Evolutionary conservation across 2,113 vertebrate species (phyloP), one percentile per base, ranked within the genome.

Genomic region (Arothron firmamentum): DNA sequence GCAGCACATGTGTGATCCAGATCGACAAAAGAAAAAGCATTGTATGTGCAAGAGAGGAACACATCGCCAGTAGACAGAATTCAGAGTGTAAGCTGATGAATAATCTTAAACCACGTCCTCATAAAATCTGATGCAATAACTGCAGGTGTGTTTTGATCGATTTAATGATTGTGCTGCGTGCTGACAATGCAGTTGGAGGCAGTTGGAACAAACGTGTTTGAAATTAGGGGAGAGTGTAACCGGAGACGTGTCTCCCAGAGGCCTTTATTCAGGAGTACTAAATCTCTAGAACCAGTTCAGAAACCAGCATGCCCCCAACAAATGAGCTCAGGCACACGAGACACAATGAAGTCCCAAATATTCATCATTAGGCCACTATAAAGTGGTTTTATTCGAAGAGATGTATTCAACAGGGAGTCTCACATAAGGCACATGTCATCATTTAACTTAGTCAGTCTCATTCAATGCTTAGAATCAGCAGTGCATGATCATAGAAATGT

Each of bases 181-280:
- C 38, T 28, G 28, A 28, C 43, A 55, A 2, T 18, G 7, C 5
- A 47, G 23, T 54, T 17, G 17, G 54, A 47, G 25, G 25, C 6
- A 28, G 25, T 28, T 28, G 25, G 25, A 28, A 28, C 25, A 28
- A 28, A 28, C 25, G 4, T 28, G 25, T 28, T 28, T 28, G 25
- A 28, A 28, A 28, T 28, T 28, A 28, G 7, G 34, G 34, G 34
- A 38, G 9, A 10, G 34, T 38, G 34, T 38, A 38, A 38, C 34
- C 11, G 34, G 34, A 38, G 34, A 38, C 34, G 9, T 38, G 8
- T 38, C 11, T 12, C 34, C 34, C 34, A 38, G 34, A 19, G 13
- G 5, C 14, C 16, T 43, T 66, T 59, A 58, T 59, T 63, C 43
- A 67, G 45, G 12, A 16, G 8, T 14, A 20, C 12, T 31, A 56